Evolutionary conservation across 2,797 vertebrate genomes (phyloP).

Genomic region (Diceros bicornis): DNA sequence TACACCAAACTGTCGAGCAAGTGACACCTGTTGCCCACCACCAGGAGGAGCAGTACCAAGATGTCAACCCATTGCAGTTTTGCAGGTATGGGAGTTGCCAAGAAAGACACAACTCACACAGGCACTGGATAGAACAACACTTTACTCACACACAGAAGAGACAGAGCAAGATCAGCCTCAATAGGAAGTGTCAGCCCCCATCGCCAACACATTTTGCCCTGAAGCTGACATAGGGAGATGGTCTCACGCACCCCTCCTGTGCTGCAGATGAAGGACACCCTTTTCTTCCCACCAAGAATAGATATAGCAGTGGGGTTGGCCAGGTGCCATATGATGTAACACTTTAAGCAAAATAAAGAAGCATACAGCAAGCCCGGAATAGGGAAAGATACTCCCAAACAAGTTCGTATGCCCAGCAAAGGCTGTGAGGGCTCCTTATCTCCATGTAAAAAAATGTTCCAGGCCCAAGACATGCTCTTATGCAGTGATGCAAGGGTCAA

Average conservation of each 20-base stretch:
- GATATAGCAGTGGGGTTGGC: neutral
- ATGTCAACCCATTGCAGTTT: neutral
- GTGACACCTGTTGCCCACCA: neutral
- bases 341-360: slow-evolving; percentile 42
- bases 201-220: neutral
- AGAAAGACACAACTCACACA: neutral
- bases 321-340: neutral
- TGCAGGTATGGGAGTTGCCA: neutral
- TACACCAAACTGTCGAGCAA: neutral
- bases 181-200: neutral
- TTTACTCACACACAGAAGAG: neutral
- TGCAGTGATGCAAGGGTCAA: neutral
- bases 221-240: neutral
- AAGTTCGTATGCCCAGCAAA: neutral
- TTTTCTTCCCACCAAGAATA: neutral
- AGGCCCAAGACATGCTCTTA: neutral
- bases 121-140: neutral
- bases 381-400: neutral
- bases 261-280: neutral
- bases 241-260: neutral
- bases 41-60: neutral
- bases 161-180: neutral
- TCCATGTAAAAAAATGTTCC: neutral
- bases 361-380: neutral
- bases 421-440: neutral